Evolutionary conservation across 2,797 vertebrate species (phyloP), one percentile per base, ranked within the genome.

Genomic region (Gambelia wislizenii): DNA sequence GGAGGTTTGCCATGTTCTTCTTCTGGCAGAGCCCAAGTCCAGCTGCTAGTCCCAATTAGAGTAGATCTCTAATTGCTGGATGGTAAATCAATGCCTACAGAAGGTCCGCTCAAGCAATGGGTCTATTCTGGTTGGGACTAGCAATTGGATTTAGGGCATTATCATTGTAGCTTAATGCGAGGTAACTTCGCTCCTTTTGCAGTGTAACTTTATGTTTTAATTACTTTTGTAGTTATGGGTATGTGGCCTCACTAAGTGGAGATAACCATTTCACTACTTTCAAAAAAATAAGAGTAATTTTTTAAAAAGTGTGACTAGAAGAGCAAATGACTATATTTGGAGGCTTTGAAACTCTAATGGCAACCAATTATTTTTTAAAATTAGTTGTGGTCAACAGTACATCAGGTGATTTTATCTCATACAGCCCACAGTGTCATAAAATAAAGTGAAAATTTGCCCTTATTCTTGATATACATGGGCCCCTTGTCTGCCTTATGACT

Each of bases 401-500:
- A 49, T 18, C 12, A 59, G 13, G 30, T 33, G 14, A 22, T 39
- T 74, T 74, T 64, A 22, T 20, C 18, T 86, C 74, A 44, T 47
- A 77, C 25, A 25, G 30, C 16, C 42, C 42, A 61, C 27, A 42
- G 18, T 59, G 27, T 33, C 36, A 86, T 59, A 77, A n/a, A 85
- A 47, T n/a, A 85, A 76, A 22, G 9, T 77, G 27, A n/a, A 44
- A 64, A 1, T 36, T 61, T 54, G 36, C 36, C 18, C 20, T 49
- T 12, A 8, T 14, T 83, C 10, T 18, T 39, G 30, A 49, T 36
- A 72, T 27, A 56, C 49, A 56, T 54, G 9, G 5, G 20, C 14
- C 8, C n/a, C 33, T 25, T 59, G n/a, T 54, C 86, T 33, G 47
- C 89, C 67, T 85, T 87, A 0, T 81, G 61, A 30, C 75, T 92